Evolutionary conservation across 2,888 invertebrate species (phyloP), one percentile per base, ranked within the genome.

Genomic region (Chloromyia formosa): DNA sequence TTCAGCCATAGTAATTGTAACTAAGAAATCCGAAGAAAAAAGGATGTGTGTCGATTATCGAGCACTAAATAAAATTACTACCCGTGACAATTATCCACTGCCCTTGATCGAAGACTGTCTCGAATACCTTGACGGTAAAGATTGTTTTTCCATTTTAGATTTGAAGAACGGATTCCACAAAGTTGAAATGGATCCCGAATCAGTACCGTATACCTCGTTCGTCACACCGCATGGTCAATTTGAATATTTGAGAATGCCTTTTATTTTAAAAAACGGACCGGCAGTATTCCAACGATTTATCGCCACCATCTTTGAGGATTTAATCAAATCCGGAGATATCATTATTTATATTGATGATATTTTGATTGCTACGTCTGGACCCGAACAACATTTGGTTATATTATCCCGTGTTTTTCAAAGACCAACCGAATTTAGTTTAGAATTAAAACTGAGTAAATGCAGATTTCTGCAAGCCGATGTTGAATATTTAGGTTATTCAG

Each of bases 61-160:
- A 35, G 27, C 27, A 4, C 7, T 35, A 35, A 35, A 35, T 35
- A 35, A 35, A 7, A 7, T 35, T 7, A 35, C 27, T 2, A 7
- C 27, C 27, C 27, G 27, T 7, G 27, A 35, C 7, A 35, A 35
- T 35, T 35, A 35, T 7, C 27, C 27, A 7, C 27, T 35, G 2
- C 27, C 27, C 7, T 7, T 35, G 2, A 35, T 35, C 27, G 27
- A 35, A 7, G 27, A 35, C 7, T 35, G 16, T 5, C 20, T 77
- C 4, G 75, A 75, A 23, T 27, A 35, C 5, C 54, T 78, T 22
- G n/a, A 53, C 3, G 76, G 75, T 3, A 78, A 79, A 45, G 45
- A 53, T 22, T 76, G 75, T 58, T 80, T 78, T 18, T 62, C 74
- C 4, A n/a, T 62, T 22, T 60, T 79, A 0, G 79, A 79, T 61